A percentile compares a stretch with the other conserved stretches of the same genome.
phyloP scores from a whole-genome alignment of 1,140 invertebrate species.

The Lamellibrachia luymesi region DNA sequence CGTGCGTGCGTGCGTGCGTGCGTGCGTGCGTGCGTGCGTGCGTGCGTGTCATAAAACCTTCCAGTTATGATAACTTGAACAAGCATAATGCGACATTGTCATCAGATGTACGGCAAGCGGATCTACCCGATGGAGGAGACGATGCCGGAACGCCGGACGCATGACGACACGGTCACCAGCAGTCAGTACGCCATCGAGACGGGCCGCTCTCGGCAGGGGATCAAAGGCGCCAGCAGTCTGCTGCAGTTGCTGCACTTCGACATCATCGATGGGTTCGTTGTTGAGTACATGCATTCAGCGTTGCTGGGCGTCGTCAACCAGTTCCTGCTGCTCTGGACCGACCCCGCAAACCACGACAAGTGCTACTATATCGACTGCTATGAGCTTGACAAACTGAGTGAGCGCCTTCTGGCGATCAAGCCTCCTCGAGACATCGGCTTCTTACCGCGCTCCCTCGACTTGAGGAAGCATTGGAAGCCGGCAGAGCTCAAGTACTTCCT shows the following conservation, averaged over 20 bases:
- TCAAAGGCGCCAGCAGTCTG: not conserved
- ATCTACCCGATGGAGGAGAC: not conserved
- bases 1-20: not conserved
- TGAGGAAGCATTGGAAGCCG: not conserved
- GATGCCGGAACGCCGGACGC: not conserved
- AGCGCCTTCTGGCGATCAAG: not conserved
- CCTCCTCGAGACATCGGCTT: not conserved
- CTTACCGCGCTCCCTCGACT: not conserved
- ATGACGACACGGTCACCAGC: not conserved
- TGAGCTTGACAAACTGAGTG: not conserved
- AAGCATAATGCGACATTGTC: not conserved
- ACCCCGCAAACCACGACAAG: not conserved
- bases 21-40: not conserved
- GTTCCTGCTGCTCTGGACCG: not conserved
- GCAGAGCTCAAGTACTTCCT: not conserved
- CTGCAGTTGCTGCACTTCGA: not conserved
- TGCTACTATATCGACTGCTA: not conserved
- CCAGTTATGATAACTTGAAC: not conserved
- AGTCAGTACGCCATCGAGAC: not conserved
- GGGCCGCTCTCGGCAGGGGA: not conserved
- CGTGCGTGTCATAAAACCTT: not conserved
- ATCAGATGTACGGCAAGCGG: not conserved
- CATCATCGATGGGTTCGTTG: not conserved
- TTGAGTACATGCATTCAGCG: not conserved
- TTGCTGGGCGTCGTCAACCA: not conserved